Evolutionary conservation across 35 echinoderm and acorn worm species (phyloP).

Genomic region (Nesometra sesokonis): DNA sequence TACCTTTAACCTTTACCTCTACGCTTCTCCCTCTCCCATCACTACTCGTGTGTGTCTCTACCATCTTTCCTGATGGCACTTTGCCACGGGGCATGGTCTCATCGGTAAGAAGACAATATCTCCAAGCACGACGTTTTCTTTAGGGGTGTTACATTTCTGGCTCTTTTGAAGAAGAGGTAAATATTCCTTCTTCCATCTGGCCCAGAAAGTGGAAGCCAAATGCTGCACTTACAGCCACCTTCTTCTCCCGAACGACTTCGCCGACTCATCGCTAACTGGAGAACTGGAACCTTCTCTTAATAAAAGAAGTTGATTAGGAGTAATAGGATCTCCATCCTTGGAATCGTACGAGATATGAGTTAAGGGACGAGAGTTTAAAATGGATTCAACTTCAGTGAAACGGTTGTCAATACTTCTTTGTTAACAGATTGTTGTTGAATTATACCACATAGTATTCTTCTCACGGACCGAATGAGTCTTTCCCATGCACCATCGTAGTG

Average conservation of each 20-base stretch:
- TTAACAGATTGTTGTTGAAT: slow-evolving; percentile 1
- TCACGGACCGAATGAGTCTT: neutral
- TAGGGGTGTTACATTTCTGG: slow-evolving; percentile 24
- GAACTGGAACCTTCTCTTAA: neutral
- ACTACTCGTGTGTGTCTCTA: neutral
- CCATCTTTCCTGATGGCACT: slow-evolving; percentile 13
- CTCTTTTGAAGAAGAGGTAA: slow-evolving; percentile 32
- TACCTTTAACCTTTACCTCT: neutral
- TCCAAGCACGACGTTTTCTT: slow-evolving; percentile 3
- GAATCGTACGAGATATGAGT: neutral
- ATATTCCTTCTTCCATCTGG: slow-evolving; percentile 36
- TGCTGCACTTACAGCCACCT: slow-evolving; percentile 44
- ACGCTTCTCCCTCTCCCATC: neutral
- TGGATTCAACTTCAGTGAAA: slow-evolving; percentile 12
- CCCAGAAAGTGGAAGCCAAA: slow-evolving; percentile 43
- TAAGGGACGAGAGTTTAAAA: slow-evolving; percentile 19
- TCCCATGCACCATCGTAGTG: slow-evolving; percentile 8
- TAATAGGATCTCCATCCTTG: neutral
- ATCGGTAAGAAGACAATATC: slow-evolving; percentile 37
- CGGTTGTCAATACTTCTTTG: slow-evolving; percentile 5
- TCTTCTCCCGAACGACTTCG: slow-evolving; percentile 1
- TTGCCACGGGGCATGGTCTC: slow-evolving; percentile 5
- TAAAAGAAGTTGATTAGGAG: slow-evolving; percentile 1
- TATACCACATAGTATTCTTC: neutral
- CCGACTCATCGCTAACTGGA: neutral